A percentile compares a stretch with the other conserved stretches of the same genome.
These are phyloP conservation scores for Lepidocolaptes lacrymiger DNA, from an alignment of 2,797 vertebrate genomes.

Conservation along the genomic window DNA sequence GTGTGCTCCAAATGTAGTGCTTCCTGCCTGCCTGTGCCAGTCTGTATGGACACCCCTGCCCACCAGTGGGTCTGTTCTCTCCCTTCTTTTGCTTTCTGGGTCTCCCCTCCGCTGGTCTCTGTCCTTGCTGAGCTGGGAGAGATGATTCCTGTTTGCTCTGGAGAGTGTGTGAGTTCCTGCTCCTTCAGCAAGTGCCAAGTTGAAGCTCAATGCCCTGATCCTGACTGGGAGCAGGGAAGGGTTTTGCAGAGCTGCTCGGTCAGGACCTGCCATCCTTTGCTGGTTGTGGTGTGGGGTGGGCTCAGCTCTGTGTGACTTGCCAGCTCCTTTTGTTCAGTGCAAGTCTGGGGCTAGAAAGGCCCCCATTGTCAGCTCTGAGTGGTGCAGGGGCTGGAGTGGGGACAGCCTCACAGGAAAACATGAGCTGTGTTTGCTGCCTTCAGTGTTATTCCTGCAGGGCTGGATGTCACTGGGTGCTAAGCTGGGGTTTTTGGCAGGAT, in stretches of 20 bases:
- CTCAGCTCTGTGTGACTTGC: background rate
- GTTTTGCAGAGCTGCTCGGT: rapidly evolving
- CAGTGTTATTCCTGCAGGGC: background rate
- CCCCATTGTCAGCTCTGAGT: rapidly evolving
- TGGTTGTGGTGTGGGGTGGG: too few relatives aligned
- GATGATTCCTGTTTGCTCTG: rapidly evolving
- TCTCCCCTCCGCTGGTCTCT: background rate
- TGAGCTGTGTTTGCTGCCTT: background rate
- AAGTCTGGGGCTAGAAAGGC: background rate
- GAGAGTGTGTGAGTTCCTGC: background rate
- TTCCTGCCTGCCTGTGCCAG: background rate
- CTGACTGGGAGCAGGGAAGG: background rate
- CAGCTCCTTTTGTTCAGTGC: background rate
- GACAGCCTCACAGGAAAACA: background rate
- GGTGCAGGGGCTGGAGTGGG: background rate
- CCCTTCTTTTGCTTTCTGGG: background rate
- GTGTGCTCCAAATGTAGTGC: background rate
- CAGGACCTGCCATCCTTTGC: background rate
- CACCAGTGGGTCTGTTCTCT: background rate
- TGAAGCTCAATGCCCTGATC: background rate
- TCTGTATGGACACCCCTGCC: rapidly evolving
- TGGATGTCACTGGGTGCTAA: background rate
- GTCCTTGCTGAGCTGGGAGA: background rate
- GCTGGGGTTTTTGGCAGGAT: background rate
- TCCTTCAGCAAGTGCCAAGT: background rate